These are phyloP conservation scores for Catharus ustulatus DNA, from an alignment of 2,797 vertebrate species.

Conservation along the genomic window DNA sequence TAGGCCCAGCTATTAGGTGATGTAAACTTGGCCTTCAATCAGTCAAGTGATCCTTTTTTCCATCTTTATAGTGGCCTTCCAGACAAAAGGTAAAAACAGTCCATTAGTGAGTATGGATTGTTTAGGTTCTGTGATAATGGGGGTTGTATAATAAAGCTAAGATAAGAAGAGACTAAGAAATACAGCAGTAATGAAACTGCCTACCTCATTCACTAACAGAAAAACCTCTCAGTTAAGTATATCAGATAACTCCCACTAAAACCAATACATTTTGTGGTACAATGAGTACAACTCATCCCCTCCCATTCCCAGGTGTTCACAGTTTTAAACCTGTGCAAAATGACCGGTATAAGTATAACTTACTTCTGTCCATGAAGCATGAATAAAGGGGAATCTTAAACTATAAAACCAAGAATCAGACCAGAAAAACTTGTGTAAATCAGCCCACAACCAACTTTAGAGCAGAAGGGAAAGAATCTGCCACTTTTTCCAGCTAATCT, in stretches of 20 bases:
- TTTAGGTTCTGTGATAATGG: not conserved
- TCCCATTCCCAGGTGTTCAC: not conserved
- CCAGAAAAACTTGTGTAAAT: not conserved
- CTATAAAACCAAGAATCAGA: not conserved
- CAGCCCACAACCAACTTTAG: not conserved
- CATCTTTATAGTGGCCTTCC: not conserved
- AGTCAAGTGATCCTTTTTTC: not conserved
- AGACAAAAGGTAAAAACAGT: not conserved
- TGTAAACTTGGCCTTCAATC: not conserved
- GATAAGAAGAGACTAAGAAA: not conserved
- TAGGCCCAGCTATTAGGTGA: not conserved
- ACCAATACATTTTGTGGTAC: not conserved
- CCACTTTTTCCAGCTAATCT: not conserved
- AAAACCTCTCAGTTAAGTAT: not conserved
- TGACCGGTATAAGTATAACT: not conserved
- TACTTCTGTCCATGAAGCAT: not conserved
- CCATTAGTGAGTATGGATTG: not conserved
- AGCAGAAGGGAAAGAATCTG: not conserved
- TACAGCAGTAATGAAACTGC: not conserved
- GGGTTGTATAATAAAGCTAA: not conserved
- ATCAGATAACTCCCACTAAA: not conserved
- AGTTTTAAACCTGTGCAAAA: not conserved
- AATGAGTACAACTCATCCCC: not conserved
- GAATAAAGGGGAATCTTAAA: not conserved
- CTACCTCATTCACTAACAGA: slow-evolving; percentile 1